phyloP scores from a whole-genome alignment of 2,113 vertebrate species.

The Corapipo altera region DNA sequence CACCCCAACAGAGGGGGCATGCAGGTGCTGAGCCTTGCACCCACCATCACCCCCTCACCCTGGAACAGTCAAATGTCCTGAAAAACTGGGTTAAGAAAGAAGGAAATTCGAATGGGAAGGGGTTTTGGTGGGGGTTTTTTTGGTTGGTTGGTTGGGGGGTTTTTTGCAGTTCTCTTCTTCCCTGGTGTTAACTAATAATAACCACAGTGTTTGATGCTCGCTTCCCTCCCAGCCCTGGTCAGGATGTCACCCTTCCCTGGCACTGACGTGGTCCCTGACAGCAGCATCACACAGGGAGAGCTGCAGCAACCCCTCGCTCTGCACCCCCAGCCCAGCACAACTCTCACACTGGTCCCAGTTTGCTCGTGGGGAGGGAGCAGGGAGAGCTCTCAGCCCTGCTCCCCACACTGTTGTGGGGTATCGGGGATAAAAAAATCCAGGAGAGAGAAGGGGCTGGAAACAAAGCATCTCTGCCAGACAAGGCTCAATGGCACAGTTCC shows the following conservation, averaged over 20 bases:
- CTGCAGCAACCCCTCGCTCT: neutral
- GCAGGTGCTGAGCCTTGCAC: neutral
- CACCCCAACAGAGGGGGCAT: accelerated
- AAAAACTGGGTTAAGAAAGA: neutral
- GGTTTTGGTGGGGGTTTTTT: neutral
- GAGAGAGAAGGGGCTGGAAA: neutral
- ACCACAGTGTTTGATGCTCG: accelerated
- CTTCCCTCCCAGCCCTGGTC: neutral
- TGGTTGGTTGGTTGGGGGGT: neutral
- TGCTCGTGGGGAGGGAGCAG: accelerated
- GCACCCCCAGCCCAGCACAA: accelerated
- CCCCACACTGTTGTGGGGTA: accelerated
- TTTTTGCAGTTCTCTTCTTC: neutral
- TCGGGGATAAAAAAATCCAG: neutral
- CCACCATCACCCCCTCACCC: accelerated
- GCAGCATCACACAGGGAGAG: neutral
- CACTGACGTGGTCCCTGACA: accelerated
- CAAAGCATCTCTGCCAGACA: accelerated
- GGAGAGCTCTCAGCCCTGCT: neutral
- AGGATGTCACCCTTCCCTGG: neutral
- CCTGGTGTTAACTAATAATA: neutral
- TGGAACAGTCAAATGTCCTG: accelerated
- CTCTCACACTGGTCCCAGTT: neutral
- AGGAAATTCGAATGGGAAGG: neutral
- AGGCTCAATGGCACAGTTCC: neutral